These are phyloP conservation scores for Aphelocoma californica DNA, from an alignment of 2,797 vertebrate species.

Conservation along the genomic window DNA sequence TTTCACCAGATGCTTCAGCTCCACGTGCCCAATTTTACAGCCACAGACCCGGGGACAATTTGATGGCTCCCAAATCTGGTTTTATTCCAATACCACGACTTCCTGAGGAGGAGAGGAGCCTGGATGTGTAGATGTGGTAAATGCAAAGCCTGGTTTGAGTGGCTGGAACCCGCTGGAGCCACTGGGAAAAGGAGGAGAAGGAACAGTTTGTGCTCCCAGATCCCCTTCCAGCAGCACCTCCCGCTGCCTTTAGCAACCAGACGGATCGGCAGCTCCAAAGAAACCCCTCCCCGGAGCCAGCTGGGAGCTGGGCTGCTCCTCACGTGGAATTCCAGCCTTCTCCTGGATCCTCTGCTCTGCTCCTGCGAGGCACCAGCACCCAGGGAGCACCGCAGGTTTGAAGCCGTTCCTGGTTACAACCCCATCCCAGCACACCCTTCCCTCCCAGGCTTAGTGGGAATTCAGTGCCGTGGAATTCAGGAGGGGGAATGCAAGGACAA, in stretches of 20 bases:
- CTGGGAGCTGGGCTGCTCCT: background rate
- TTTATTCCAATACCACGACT: background rate
- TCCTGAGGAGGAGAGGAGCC: background rate
- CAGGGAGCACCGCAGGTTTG: fast-evolving
- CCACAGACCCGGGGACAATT: background rate
- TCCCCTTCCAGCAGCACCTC: background rate
- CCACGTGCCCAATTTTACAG: background rate
- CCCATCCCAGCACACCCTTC: background rate
- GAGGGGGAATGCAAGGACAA: background rate
- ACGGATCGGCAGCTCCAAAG: background rate
- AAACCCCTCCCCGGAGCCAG: background rate
- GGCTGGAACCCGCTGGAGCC: background rate
- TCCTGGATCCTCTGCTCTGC: background rate
- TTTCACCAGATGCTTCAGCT: background rate
- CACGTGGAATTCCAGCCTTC: background rate
- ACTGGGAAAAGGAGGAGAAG: background rate
- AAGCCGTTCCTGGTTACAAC: fast-evolving
- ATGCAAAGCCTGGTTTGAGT: fast-evolving
- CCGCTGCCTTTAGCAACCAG: background rate
- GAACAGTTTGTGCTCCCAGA: background rate
- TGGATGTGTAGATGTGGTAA: background rate
- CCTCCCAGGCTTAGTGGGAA: background rate
- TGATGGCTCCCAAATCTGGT: background rate
- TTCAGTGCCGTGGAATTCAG: fast-evolving
- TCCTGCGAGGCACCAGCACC: background rate